These are phyloP conservation scores for Marmota monax DNA, from an alignment of 2,113 vertebrate genomes.

Conservation along the genomic window DNA sequence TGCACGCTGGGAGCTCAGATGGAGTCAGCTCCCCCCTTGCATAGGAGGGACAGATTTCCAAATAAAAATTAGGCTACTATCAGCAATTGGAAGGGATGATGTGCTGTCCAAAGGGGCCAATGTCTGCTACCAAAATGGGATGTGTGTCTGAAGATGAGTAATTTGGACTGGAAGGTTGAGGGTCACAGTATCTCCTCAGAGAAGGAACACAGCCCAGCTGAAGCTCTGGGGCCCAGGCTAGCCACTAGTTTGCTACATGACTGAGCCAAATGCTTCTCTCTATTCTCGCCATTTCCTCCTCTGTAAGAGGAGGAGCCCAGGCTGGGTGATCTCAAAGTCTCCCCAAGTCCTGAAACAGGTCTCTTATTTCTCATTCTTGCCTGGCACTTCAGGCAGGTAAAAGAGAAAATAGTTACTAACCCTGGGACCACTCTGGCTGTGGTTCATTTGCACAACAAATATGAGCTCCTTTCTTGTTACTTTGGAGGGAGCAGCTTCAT, in stretches of 20 bases:
- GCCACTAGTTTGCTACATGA: not conserved
- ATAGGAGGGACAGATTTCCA: not conserved
- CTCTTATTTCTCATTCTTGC: slow-evolving; percentile 3
- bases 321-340: not conserved
- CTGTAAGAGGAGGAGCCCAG: not conserved
- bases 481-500: not conserved
- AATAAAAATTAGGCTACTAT: not conserved
- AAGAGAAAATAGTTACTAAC: not conserved
- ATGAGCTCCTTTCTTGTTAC: slow-evolving; percentile 3
- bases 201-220: not conserved
- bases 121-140: not conserved
- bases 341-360: not conserved
- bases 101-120: not conserved
- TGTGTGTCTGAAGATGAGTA: not conserved
- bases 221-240: no score
- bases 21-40: no score
- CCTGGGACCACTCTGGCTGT: not conserved
- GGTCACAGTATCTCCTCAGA: not conserved
- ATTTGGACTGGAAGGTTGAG: not conserved
- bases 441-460: not conserved
- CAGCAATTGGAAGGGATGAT: not conserved
- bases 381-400: not conserved
- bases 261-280: not conserved
- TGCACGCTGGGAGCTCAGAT: not conserved
- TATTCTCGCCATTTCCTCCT: not conserved